A percentile compares a stretch with the other conserved stretches of the same genome.
Conservation (phyloP, 2,113 vertebrate genomes). For the Xiphias gladius region DNA sequence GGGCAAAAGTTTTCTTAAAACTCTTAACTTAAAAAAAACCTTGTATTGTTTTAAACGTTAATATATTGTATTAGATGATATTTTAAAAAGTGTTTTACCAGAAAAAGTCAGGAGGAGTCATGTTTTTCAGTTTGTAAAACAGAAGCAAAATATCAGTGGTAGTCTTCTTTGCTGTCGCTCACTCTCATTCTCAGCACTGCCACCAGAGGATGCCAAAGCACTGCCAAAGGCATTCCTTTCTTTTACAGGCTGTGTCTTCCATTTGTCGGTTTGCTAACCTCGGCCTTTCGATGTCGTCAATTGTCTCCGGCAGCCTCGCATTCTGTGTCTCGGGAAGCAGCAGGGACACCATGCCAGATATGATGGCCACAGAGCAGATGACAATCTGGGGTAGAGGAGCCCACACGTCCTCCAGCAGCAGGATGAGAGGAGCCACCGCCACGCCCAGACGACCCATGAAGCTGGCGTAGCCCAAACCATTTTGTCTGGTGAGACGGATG, state of each 20-base stretch:
- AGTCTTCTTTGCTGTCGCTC: too few species aligned
- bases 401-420: constrained; percentile 86
- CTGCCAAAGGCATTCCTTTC: neutral
- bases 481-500: constrained; percentile 81
- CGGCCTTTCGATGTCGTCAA: constrained; percentile 85
- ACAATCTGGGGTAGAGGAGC: constrained; percentile 80
- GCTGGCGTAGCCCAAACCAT: constrained; percentile 82
- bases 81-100: too few species aligned
- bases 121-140: too few species aligned
- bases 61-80: too few species aligned
- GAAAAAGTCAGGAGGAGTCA: too few species aligned
- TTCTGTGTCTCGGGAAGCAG: constrained; percentile 86
- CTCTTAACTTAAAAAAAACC: too few species aligned
- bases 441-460: constrained; percentile 85
- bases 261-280: constrained; percentile 63
- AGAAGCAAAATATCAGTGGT: too few species aligned
- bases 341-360: constrained; percentile 76
- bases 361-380: constrained; percentile 76
- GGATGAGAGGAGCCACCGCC: constrained; percentile 83
- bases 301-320: constrained; percentile 86
- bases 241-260: neutral
- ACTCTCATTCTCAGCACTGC: neutral
- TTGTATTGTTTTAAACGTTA: too few species aligned
- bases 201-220: neutral
- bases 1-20: too few species aligned